These are phyloP conservation scores for Thalassoma bifasciatum DNA, from an alignment of 2,113 vertebrate genomes.

Conservation along the genomic window DNA sequence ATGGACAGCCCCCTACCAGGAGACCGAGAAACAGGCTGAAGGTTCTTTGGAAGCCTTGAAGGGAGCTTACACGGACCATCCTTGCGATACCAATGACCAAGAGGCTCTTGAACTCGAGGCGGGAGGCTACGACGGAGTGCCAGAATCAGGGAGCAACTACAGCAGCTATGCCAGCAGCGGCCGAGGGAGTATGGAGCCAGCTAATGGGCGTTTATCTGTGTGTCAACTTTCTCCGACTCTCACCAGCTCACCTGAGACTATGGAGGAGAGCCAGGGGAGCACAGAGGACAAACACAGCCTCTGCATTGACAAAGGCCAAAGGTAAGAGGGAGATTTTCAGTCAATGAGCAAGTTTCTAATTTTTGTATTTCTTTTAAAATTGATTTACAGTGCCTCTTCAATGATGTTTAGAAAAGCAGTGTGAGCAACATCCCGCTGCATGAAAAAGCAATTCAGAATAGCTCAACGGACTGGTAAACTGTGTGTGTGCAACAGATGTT, in stretches of 20 bases:
- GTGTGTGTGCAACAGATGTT: not conserved
- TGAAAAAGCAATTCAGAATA: not conserved
- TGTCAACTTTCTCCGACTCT: slow-evolving; percentile 74
- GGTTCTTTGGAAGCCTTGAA: slow-evolving; percentile 26
- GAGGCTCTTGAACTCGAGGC: slow-evolving; percentile 51
- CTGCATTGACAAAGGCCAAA: slow-evolving; percentile 52
- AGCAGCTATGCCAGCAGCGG: slow-evolving; percentile 85
- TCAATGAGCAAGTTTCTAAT: no score
- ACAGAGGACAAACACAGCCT: slow-evolving; percentile 41
- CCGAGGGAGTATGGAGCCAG: slow-evolving; percentile 81
- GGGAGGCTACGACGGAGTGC: slow-evolving; percentile 46
- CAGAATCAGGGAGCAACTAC: slow-evolving; percentile 75
- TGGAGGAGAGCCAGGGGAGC: slow-evolving; percentile 59
- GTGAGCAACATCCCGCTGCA: not conserved
- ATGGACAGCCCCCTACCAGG: slow-evolving; percentile 45
- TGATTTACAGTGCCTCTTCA: not conserved
- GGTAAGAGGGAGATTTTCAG: slow-evolving; percentile 59
- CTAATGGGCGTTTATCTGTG: slow-evolving; percentile 68
- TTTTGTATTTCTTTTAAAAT: not conserved
- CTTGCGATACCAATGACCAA: not conserved
- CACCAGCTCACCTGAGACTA: slow-evolving; percentile 69
- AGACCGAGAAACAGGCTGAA: slow-evolving; percentile 9
- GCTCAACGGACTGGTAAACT: not conserved
- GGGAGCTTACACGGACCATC: slow-evolving; percentile 6
- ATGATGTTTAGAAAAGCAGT: not conserved